Base-by-base conservation (phyloP, 2,113 vertebrate genomes). In the Thoracochromis brauschi region DNA sequence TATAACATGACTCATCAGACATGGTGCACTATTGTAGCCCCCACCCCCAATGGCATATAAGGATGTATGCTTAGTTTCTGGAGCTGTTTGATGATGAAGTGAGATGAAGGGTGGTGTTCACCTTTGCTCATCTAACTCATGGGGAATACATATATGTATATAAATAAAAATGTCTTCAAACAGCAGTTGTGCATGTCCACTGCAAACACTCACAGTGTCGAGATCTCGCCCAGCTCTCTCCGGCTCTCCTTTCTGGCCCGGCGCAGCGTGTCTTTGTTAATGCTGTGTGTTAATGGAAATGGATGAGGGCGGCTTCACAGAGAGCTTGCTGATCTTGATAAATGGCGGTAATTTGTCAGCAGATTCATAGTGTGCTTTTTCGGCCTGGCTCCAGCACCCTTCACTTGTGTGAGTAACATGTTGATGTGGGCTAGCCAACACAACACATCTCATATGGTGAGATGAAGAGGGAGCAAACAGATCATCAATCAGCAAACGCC, bases 1-100 rank as follows among this genome's bases (percentile, higher is more conserved):
- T 92, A 51, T 26, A 87, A 73, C 87, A 86, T 89, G 85, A 93
- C 92, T 94, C 81, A 92, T 94, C 90, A 90, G 71, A 92, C 90
- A 91, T 40, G 78, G 73, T 85, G 87, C 82, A 83, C 84, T 87
- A 80, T 68, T 85, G 78, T 40, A 40, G 1, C 33, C 80, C 47
- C 31, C 71, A 35, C 19, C 51, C 73, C 42, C 53, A 51, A n/a
- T 21, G 33, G 35, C 75, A 82, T 21, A 81, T 42, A 82, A 80
- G 40, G 12, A n/a, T 65, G 79, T 57, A 10, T 85, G 75, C 65
- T 92, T 31, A 78, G 47, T 78, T 53, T 85, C 60, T 83, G 82
- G 54, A 29, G 17, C 0, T 58, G 45, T 87, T 68, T 35, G 5
- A 82, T 31, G 7, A 45, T 79, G 10, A 26, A 33, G 21, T 51